Base-by-base conservation (phyloP, 2,113 vertebrate species). In the Ailuropoda melanoleuca region DNA sequence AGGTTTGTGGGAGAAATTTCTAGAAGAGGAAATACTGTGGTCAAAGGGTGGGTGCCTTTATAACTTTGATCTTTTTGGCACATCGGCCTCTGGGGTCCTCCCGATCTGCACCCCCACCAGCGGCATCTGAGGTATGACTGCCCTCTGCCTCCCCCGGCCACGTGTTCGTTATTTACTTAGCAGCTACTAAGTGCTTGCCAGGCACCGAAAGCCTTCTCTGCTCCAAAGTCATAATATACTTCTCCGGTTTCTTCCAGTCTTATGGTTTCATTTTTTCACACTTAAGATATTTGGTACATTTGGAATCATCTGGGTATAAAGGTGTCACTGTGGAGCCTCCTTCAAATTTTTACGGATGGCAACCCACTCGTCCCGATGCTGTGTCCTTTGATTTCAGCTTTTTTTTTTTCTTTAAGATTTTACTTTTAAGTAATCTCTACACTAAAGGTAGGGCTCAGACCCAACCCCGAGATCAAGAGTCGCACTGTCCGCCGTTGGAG, bases 71-170 rank as follows among this genome's bases (percentile, higher is more conserved):
- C 14, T 55, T 87, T 84, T 86, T 92, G 62, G 58, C 6, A 60
- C 12, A 26, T 55, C 50, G 34, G 64, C 68, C n/a, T 50, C 29
- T 2, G n/a, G 1, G 29, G 62, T 46, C 23, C 4, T 17, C 72
- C 31, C 0, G 1, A 17, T 53, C 60, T 26, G 10, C 4, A 4
- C 15, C 12, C 10, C 50, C 17, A 13, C n/a, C 29, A 7, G 8
- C 39, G 2, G 31, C 6, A 23, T 37, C 48, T 29, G 34, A 34
- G 10, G 66, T 19, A 26, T 3, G 2, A 50, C 14, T 89, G 12
- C 90, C 83, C 8, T 1, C 60, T 15, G 80, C 4, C 10, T 77
- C 50, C 31, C 18, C 24, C 1, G 72, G 37, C 37, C 0, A 0
- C 0, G 19, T 64, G 21, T 8, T 24, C 37, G 3, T 72, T 3